phyloP scores from a whole-genome alignment of 1,140 invertebrate species.

The Drosophila pachea region DNA sequence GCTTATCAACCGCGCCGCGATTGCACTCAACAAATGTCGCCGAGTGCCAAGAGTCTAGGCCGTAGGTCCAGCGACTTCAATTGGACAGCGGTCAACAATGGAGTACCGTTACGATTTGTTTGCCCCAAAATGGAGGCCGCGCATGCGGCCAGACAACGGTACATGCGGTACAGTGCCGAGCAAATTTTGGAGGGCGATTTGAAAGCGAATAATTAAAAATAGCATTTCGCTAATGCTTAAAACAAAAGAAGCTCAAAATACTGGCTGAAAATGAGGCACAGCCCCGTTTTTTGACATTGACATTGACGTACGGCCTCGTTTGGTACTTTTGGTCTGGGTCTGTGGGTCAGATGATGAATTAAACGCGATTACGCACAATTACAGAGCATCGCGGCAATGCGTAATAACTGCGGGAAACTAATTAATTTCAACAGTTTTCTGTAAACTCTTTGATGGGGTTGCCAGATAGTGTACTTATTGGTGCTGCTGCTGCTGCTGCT shows the following conservation, averaged over 20 bases:
- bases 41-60: conserved; percentile 3
- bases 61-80: not conserved
- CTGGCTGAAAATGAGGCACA: not conserved
- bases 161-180: not conserved
- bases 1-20: conserved; percentile 22
- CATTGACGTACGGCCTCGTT: conserved; percentile 16
- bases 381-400: conserved; percentile 61
- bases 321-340: conserved; percentile 37
- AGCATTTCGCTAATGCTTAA: not conserved
- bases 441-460: conserved; percentile 20
- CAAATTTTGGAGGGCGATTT: not conserved
- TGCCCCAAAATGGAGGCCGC: not conserved
- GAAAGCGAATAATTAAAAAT: not conserved
- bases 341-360: conserved; percentile 70
- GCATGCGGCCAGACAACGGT: not conserved
- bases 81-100: conserved; percentile 8
- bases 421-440: conserved; percentile 56
- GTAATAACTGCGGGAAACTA: conserved; percentile 26
- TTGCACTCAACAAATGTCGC: conserved; percentile 5
- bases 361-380: conserved; percentile 61
- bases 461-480: conserved; percentile 4
- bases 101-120: not conserved
- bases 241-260: not conserved
- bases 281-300: conserved; percentile 8
- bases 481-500: conserved; percentile 5